Evolutionary conservation across 2,113 vertebrate species (phyloP).

Genomic region (Oenanthe oenanthe): DNA sequence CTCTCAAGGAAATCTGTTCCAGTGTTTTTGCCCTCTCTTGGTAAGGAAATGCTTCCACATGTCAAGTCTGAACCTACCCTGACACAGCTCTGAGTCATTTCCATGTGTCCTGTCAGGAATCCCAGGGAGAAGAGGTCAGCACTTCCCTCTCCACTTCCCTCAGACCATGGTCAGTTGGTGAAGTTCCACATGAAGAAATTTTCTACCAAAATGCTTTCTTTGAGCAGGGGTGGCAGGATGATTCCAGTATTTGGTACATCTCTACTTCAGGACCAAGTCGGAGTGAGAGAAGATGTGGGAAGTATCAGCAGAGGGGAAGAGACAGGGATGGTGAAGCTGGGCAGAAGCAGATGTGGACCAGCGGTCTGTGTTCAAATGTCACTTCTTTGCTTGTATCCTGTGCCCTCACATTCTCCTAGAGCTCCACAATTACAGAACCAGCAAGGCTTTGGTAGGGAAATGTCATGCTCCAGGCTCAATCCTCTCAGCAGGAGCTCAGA

Average conservation of each 20-base stretch:
- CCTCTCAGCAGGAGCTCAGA: not conserved
- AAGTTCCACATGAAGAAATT: not conserved
- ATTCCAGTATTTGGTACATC: not conserved
- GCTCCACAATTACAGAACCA: too few relatives aligned
- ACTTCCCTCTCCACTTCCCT: not conserved
- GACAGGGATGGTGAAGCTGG: not conserved
- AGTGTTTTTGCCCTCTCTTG: not conserved
- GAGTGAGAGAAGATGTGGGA: not conserved
- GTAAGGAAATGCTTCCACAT: not conserved
- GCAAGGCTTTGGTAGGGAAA: not conserved
- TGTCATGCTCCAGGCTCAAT: not conserved
- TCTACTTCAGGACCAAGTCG: not conserved
- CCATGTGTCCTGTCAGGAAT: not conserved
- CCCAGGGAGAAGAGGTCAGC: not conserved
- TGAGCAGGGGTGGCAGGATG: not conserved
- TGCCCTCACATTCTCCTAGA: not conserved
- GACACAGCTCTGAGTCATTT: not conserved
- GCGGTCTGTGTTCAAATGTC: not conserved
- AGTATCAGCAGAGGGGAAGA: not conserved
- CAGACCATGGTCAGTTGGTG: fast-evolving
- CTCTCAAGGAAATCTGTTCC: not conserved
- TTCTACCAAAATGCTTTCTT: not conserved
- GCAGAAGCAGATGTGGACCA: not conserved
- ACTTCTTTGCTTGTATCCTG: not conserved
- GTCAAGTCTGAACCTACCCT: not conserved